A percentile compares a stretch with the other conserved stretches of the same genome.
Evolutionary conservation across 2,888 invertebrate genomes (phyloP).

Genomic region (Saturnia pavonia): DNA sequence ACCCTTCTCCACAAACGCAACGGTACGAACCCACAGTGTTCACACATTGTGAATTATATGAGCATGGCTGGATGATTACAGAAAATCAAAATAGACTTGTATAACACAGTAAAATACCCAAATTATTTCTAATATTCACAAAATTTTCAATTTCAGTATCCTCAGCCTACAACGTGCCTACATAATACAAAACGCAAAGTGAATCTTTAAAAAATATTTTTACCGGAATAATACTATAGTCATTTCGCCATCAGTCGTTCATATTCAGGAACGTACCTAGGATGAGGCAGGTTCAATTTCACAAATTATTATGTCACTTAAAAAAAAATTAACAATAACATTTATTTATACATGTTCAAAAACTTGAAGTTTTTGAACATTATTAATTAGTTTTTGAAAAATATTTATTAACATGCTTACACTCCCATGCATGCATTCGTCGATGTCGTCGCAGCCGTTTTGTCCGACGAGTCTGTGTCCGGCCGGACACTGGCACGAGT

Average conservation of each 20-base stretch:
- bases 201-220: too few species aligned
- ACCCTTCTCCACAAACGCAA: slow-evolving; percentile 69
- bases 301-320: too few species aligned
- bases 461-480: slow-evolving; percentile 84
- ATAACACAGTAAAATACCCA: too few species aligned
- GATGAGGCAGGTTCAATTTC: too few species aligned
- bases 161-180: not conserved
- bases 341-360: too few species aligned
- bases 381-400: too few species aligned
- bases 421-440: slow-evolving; percentile 86
- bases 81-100: not conserved
- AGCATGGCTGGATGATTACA: slow-evolving; percentile 57
- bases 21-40: slow-evolving; percentile 76
- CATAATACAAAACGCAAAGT: not conserved
- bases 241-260: too few species aligned
- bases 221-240: too few species aligned
- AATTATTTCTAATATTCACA: not conserved
- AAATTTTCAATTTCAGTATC: not conserved
- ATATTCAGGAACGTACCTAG: too few species aligned
- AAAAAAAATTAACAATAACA: too few species aligned
- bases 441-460: slow-evolving; percentile 89
- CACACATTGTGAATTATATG: slow-evolving; percentile 66
- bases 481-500: slow-evolving; percentile 88
- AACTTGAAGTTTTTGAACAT: too few species aligned
- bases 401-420: slow-evolving; percentile 43